Conservation (phyloP, 2,113 vertebrate species). For the Carettochelys insculpta region DNA sequence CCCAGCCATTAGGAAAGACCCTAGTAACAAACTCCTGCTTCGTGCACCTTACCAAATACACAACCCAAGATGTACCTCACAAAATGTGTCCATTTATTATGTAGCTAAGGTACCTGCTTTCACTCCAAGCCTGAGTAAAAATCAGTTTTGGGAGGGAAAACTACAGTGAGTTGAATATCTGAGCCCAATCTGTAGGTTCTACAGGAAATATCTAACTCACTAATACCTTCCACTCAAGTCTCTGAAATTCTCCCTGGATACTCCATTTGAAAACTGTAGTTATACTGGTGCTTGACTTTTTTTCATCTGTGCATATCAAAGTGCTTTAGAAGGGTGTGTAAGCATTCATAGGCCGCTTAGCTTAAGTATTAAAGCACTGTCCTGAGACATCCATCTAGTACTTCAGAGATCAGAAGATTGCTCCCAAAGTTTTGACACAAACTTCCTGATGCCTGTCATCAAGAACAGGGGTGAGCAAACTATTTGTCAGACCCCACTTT, state of each 20-base stretch:
- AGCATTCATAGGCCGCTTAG: neutral
- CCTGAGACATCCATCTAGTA: neutral
- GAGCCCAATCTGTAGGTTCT: neutral
- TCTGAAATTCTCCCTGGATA: neutral
- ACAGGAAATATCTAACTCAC: neutral
- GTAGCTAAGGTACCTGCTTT: neutral
- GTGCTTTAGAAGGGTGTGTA: neutral
- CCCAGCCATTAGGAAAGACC: neutral
- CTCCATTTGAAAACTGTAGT: neutral
- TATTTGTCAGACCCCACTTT: no score
- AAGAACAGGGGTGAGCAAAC: no score
- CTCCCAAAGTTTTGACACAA: neutral
- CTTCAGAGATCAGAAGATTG: neutral
- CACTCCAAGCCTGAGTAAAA: neutral
- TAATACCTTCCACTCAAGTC: neutral
- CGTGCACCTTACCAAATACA: neutral
- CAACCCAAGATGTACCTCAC: neutral
- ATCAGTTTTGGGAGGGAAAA: neutral
- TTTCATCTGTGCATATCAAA: neutral
- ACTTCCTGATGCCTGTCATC: neutral
- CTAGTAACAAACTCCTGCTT: neutral
- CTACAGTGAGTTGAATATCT: neutral
- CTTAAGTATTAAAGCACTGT: neutral
- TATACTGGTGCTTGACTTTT: neutral
- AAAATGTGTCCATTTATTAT: neutral